phyloP scores from a whole-genome alignment of 2,113 vertebrate genomes.

The Hirundichthys speculiger region DNA sequence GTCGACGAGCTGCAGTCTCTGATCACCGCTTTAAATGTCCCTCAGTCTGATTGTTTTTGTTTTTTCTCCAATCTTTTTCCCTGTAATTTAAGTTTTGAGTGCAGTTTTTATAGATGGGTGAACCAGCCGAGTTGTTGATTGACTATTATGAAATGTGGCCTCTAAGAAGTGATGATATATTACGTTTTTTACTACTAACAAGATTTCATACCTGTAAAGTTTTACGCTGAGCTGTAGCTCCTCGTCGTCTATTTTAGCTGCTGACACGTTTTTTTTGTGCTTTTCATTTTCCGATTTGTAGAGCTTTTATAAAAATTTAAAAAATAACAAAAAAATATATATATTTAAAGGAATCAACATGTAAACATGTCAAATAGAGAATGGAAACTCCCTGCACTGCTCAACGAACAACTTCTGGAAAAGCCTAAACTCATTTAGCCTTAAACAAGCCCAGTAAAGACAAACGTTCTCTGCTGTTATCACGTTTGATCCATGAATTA shows the following conservation, averaged over 20 bases:
- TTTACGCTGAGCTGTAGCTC: too few species aligned
- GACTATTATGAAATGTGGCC: too few species aligned
- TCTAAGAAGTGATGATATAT: too few species aligned
- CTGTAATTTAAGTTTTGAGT: slow-evolving; percentile 5
- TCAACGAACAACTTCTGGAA: too few species aligned
- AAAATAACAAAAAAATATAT: too few species aligned
- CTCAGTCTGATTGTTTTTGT: not conserved
- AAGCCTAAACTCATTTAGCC: too few species aligned
- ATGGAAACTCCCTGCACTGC: too few species aligned
- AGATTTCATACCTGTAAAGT: too few species aligned
- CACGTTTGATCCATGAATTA: slow-evolving; percentile 4
- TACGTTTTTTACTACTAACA: too few species aligned
- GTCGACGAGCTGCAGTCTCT: slow-evolving; percentile 5
- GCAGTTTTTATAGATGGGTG: slow-evolving; percentile 29
- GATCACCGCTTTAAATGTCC: not conserved
- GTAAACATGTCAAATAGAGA: too few species aligned
- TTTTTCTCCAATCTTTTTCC: not conserved
- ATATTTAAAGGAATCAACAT: too few species aligned
- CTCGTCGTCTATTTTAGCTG: not conserved
- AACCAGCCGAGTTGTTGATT: not conserved
- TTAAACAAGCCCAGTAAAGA: not conserved
- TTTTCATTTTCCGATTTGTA: not conserved
- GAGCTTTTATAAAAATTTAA: too few species aligned
- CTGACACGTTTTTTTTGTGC: not conserved
- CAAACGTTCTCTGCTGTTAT: slow-evolving; percentile 5